phyloP scores from a whole-genome alignment of 92 coral and sea anemone genomes.

The Muricea muricata region DNA sequence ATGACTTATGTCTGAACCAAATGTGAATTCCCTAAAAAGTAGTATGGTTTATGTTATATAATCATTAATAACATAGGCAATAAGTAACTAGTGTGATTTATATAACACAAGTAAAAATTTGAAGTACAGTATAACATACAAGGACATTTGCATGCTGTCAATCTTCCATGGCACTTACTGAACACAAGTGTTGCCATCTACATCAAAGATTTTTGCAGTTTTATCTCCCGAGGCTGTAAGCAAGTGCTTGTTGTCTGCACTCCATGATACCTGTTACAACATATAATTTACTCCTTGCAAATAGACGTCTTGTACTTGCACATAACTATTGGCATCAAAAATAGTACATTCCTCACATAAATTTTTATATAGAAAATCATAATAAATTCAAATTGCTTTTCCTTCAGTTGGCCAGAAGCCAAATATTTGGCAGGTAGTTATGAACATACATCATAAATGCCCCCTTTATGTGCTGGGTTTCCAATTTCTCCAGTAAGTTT shows the following conservation, averaged over 20 bases:
- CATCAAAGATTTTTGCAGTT: constrained; percentile 92
- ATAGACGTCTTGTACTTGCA: too few relatives aligned
- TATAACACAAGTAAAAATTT: too few relatives aligned
- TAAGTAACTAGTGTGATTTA: not conserved
- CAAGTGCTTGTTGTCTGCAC: constrained; percentile 76
- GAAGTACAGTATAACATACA: too few relatives aligned
- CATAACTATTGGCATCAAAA: too few relatives aligned
- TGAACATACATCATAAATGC: constrained; percentile 80
- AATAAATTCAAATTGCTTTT: too few relatives aligned
- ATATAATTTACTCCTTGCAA: too few relatives aligned
- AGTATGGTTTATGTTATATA: too few relatives aligned
- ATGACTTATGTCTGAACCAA: constrained; percentile 72
- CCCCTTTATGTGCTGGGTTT: constrained; percentile 80
- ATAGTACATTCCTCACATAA: too few relatives aligned
- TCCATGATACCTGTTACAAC: constrained; percentile 75
- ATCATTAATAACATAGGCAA: too few relatives aligned
- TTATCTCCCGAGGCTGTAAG: constrained; percentile 95
- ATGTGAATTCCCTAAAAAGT: constrained; percentile 76
- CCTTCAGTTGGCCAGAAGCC: too few relatives aligned
- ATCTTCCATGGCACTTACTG: constrained; percentile 63
- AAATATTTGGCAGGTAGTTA: too few relatives aligned
- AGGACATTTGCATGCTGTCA: not conserved
- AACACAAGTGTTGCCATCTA: constrained; percentile 64
- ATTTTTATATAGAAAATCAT: too few relatives aligned
- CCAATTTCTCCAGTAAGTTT: constrained; percentile 57